These are phyloP conservation scores for Gerosis bhagava DNA, from an alignment of 2,888 invertebrate genomes.

Conservation along the genomic window DNA sequence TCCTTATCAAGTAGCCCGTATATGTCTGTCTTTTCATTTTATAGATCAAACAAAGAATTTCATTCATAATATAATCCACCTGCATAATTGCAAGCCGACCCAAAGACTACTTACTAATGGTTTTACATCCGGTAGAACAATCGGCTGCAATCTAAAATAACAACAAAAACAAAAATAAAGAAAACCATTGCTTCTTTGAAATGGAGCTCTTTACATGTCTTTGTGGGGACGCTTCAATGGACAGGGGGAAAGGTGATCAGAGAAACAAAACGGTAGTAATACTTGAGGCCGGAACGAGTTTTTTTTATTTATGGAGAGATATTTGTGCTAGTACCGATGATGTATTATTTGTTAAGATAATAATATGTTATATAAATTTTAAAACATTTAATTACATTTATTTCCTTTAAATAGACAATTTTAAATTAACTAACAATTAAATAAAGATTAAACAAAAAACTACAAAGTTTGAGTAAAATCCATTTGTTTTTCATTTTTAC, in stretches of 20 bases:
- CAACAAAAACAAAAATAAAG: constrained; percentile 9
- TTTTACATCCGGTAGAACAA: constrained; percentile 1
- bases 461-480: no score
- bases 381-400: no score
- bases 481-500: no score
- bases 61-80: constrained; percentile 5
- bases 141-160: constrained; percentile 1
- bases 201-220: constrained; percentile 21
- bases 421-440: no score
- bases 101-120: not conserved
- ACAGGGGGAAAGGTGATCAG: constrained; percentile 14
- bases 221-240: constrained; percentile 18
- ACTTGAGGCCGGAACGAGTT: not conserved
- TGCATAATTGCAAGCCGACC: not conserved
- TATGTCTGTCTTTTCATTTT: no score
- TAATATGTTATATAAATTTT: no score
- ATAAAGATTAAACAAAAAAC: no score
- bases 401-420: no score
- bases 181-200: constrained; percentile 16
- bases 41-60: not conserved
- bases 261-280: not conserved
- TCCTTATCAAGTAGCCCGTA: no score
- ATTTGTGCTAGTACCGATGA: no score
- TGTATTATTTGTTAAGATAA: no score
- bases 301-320: no score